Evolutionary conservation across 2,113 vertebrate genomes (phyloP).

Genomic region (Nyctereutes procyonoides): DNA sequence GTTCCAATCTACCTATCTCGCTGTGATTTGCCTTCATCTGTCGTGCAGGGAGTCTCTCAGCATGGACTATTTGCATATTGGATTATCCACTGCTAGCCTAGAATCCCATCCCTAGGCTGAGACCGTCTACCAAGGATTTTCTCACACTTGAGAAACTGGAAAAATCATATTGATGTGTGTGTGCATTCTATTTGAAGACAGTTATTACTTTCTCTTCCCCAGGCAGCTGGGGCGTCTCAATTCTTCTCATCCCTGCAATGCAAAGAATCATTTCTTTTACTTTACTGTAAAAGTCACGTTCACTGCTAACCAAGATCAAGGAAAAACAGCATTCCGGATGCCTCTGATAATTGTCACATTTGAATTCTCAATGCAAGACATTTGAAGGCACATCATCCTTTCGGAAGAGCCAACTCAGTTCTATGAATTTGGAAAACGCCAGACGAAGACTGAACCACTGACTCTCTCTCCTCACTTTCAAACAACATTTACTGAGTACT

Average conservation of each 20-base stretch:
- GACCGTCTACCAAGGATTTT: not conserved
- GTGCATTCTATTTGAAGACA: slow-evolving; percentile 3
- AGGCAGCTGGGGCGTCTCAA: not conserved
- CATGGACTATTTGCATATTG: not conserved
- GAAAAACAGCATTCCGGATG: slow-evolving; percentile 37
- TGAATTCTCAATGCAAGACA: slow-evolving; percentile 28
- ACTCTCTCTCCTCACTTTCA: not conserved
- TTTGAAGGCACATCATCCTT: not conserved
- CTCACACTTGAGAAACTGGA: not conserved
- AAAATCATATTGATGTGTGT: not conserved
- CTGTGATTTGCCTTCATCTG: not conserved
- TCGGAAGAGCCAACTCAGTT: not conserved
- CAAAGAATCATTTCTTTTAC: slow-evolving; percentile 47
- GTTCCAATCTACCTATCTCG: not conserved
- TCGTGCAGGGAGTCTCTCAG: not conserved
- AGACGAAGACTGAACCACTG: not conserved
- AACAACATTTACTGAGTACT: not conserved
- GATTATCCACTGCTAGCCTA: not conserved
- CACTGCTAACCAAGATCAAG: slow-evolving; percentile 58
- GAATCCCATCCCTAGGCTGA: not conserved
- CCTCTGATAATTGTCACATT: slow-evolving; percentile 39
- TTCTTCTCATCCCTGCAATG: slow-evolving; percentile 31
- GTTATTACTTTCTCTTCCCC: slow-evolving; percentile 19
- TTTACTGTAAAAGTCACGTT: not conserved
- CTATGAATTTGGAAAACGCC: not conserved